Base-by-base conservation (phyloP, 1,140 invertebrate species). In the Melanaphis sacchari region DNA sequence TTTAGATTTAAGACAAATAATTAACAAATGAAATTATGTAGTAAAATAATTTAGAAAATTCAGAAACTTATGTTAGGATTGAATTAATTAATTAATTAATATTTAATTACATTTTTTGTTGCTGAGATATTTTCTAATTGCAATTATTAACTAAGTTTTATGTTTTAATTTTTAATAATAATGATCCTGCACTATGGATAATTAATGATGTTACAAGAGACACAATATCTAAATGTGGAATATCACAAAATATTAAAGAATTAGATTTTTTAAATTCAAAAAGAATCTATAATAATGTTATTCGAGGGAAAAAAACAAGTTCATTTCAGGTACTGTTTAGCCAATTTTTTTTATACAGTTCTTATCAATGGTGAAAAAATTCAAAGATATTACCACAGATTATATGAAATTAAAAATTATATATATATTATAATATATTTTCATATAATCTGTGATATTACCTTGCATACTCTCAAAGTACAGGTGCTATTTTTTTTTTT, bases 181-280 rank as follows among this genome's bases (percentile, higher is more conserved):
- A 81, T 81, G 9, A 81, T 81, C 66, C 66, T 36, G 76, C 76
- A 81, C 76, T 81, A 36, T 81, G n/a, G 76, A 81, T 36, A 38
- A 81, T 81, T 18, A 81, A 81, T 81, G 76, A 81, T 81, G 76
- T 36, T 81, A 81, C n/a, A 36, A 81, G 76, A 81, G 76, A 81
- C 76, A 81, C n/a, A 81, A 81, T 81, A 81, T 81, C 76, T n/a
- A 18, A n/a, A 81, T 18, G n/a, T 18, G 76, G 76, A 81, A 81
- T 81, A n/a, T 81, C 76, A 81, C 76, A 81, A 81, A 81, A 81
- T 81, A 81, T 81, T 18, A n/a, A 31, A 81, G 76, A 81, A 81
- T 36, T 81, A 81, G 76, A 81, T 81, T 36, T 81, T 81, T 81
- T 15, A 36, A 81, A 81, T 81, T 81, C 66, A 81, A 81, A 38